These are phyloP conservation scores for Falco concolor DNA, from an alignment of 2,797 vertebrate genomes.

Conservation along the genomic window DNA sequence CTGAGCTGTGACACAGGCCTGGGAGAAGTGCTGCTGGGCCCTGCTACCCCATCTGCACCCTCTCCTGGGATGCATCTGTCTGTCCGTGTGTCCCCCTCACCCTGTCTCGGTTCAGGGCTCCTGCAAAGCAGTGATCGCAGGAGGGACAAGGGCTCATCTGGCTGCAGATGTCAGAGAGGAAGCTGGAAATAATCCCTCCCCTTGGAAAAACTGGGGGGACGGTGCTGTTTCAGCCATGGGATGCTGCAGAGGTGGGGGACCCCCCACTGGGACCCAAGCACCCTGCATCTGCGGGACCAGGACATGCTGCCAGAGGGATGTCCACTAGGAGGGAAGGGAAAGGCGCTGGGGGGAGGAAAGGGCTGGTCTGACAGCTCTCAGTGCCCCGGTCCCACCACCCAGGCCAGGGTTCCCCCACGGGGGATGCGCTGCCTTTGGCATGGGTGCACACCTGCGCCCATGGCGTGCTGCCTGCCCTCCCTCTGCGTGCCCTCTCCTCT, in stretches of 20 bases:
- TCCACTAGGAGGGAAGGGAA: not conserved
- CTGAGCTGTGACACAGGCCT: not conserved
- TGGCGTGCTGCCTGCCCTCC: too few species aligned
- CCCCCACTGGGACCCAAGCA: not conserved
- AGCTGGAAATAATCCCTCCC: not conserved
- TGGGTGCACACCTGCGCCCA: rapidly evolving
- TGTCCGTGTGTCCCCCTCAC: too few species aligned
- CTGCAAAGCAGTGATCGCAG: not conserved
- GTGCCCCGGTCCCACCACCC: rapidly evolving
- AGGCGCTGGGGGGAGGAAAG: not conserved
- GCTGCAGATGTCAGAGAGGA: not conserved
- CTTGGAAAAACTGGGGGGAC: not conserved
- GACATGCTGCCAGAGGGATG: not conserved
- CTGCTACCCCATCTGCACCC: not conserved
- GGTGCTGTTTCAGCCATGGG: rapidly evolving
- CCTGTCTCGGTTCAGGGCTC: not conserved
- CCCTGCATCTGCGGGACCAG: too few species aligned
- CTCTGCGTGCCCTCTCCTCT: not conserved
- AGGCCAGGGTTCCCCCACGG: too few species aligned
- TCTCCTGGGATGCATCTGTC: rapidly evolving
- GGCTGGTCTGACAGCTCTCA: not conserved
- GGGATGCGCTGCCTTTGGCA: not conserved
- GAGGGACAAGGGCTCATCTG: not conserved
- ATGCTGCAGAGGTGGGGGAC: not conserved
- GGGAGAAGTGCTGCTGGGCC: not conserved